Percentiles rank a stretch among this genome's conserved stretches.
These are phyloP conservation scores for Augochlora pura DNA, from an alignment of 1,140 invertebrate genomes.

Conservation along the genomic window DNA sequence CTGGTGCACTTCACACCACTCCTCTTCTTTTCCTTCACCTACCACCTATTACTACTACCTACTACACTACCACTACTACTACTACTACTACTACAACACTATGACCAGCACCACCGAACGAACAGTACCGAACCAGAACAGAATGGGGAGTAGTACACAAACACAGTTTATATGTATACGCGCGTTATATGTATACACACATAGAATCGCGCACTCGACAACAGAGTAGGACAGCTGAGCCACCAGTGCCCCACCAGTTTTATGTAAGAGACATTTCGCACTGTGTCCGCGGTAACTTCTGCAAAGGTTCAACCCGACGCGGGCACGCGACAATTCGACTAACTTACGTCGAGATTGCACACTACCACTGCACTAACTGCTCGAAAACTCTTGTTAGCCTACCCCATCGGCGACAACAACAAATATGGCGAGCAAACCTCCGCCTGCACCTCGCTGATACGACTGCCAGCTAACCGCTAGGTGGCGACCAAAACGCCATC, in stretches of 20 bases:
- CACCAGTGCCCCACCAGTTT: conserved; percentile 63
- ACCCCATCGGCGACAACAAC: conserved; percentile 82
- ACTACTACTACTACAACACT: conserved; percentile 11
- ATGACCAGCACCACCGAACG: conserved; percentile 40
- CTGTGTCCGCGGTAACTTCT: conserved; percentile 28
- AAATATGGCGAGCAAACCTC: conserved; percentile 81
- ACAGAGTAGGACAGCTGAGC: conserved; percentile 67
- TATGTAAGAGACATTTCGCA: conserved; percentile 62
- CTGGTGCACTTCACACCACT: conserved; percentile 51
- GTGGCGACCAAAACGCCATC: conserved; percentile 47
- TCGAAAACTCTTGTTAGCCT: conserved; percentile 67
- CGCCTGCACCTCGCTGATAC: conserved; percentile 52
- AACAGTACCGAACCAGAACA: conserved; percentile 44
- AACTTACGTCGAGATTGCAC: conserved; percentile 21
- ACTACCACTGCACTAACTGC: conserved; percentile 34
- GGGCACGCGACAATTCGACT: conserved; percentile 31
- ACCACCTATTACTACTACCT: conserved; percentile 15
- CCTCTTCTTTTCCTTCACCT: conserved; percentile 16
- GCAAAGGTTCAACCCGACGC: conserved; percentile 27
- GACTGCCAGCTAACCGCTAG: conserved; percentile 43
- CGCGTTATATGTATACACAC: conserved; percentile 50
- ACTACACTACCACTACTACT: conserved; percentile 18
- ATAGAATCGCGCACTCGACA: conserved; percentile 60
- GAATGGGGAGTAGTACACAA: conserved; percentile 44
- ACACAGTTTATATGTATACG: conserved; percentile 44